Evolutionary conservation across 2,113 vertebrate genomes (phyloP).

Genomic region (Genyomyrus donnyi): DNA sequence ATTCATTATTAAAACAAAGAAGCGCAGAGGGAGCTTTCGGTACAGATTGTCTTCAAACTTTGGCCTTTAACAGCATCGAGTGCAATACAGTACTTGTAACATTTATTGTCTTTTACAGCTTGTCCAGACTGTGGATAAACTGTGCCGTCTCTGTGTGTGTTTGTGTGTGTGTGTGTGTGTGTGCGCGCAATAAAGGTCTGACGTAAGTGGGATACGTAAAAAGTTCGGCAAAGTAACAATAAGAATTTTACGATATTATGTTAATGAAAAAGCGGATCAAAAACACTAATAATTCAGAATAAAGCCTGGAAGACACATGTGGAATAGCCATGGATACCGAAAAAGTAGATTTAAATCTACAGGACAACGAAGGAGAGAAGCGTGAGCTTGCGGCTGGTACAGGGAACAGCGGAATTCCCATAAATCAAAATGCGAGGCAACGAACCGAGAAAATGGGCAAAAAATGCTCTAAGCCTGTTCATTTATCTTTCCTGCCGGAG

Average conservation of each 20-base stretch:
- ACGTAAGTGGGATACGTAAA: not conserved
- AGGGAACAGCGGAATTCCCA: not conserved
- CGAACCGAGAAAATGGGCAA: constrained; percentile 13
- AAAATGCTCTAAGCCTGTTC: constrained; percentile 53
- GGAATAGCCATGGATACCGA: not conserved
- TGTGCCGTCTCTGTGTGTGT: not conserved
- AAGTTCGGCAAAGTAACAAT: not conserved
- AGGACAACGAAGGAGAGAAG: not conserved
- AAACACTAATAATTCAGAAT: constrained; percentile 3
- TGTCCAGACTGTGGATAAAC: not conserved
- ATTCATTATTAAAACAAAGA: not conserved
- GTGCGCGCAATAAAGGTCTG: not conserved
- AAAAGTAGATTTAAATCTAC: not conserved
- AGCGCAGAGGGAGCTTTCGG: not conserved
- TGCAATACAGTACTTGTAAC: not conserved
- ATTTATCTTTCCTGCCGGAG: constrained; percentile 55
- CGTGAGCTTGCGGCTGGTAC: not conserved
- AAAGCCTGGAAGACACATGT: constrained; percentile 10
- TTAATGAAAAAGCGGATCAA: constrained; percentile 8
- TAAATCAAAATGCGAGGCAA: not conserved
- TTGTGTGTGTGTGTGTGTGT: not conserved
- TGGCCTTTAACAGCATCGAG: not conserved
- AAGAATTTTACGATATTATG: constrained; percentile 24
- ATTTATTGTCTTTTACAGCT: not conserved
- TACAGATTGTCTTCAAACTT: not conserved